phyloP scores from a whole-genome alignment of 2,113 vertebrate genomes.

The Ctenodactylus gundi region DNA sequence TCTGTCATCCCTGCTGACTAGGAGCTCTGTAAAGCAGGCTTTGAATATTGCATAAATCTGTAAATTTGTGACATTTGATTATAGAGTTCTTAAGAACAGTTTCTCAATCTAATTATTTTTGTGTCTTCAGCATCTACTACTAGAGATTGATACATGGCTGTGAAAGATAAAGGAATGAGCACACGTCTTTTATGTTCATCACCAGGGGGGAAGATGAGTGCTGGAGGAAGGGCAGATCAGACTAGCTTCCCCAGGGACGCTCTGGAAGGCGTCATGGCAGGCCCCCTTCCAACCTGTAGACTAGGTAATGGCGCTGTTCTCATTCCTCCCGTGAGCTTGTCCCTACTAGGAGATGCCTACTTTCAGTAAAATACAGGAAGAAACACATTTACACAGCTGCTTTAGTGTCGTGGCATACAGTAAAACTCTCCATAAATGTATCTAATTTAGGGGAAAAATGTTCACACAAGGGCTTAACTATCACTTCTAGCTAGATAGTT shows the following conservation, averaged over 20 bases:
- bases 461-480: background rate
- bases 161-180: background rate
- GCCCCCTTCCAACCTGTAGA: accelerated
- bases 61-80: background rate
- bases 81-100: background rate
- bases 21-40: background rate
- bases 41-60: background rate
- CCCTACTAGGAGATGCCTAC: too few relatives aligned
- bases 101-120: background rate
- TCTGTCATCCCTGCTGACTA: background rate
- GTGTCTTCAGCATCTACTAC: background rate
- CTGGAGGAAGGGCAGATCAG: too few relatives aligned
- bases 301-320: background rate
- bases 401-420: background rate
- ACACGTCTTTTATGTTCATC: background rate
- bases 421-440: background rate
- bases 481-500: slow-evolving; percentile 6
- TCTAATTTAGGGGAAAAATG: background rate
- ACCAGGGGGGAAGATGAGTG: too few relatives aligned
- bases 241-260: background rate
- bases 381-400: background rate
- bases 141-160: background rate
- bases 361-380: background rate
- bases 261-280: background rate
- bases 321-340: too few relatives aligned